Percentiles rank a stretch among this genome's conserved stretches.
Conservation (phyloP, 2,113 vertebrate genomes). For the Zootoca vivipara region DNA sequence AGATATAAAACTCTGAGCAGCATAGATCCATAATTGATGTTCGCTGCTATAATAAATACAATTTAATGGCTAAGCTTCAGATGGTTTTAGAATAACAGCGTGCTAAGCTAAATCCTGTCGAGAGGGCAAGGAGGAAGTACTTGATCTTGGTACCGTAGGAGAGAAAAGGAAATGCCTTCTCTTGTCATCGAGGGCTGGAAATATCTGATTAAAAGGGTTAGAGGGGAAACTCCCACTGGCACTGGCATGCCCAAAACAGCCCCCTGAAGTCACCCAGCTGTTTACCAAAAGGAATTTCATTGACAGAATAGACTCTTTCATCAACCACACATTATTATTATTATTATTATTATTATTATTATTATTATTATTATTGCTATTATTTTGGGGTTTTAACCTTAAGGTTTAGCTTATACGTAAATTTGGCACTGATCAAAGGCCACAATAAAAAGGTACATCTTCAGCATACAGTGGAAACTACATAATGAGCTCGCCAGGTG, state of each 20-base stretch:
- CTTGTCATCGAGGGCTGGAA: background rate
- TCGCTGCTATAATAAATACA: slow-evolving; percentile 38
- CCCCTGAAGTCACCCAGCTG: background rate
- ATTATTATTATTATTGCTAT: too few species aligned
- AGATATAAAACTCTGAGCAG: slow-evolving; percentile 12
- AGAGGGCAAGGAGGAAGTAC: slow-evolving; percentile 22
- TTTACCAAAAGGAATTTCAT: background rate
- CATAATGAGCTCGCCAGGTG: too few species aligned
- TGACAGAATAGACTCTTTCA: background rate
- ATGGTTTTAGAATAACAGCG: slow-evolving; percentile 16
- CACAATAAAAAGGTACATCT: too few species aligned
- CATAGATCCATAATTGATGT: slow-evolving; percentile 31
- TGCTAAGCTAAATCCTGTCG: background rate
- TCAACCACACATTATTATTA: background rate
- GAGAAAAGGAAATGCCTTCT: background rate
- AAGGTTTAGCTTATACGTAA: too few species aligned
- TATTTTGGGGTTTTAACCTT: too few species aligned
- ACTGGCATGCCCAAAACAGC: background rate
- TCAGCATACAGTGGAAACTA: too few species aligned
- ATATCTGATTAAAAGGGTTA: background rate
- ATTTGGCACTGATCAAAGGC: too few species aligned
- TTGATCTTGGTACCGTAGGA: background rate
- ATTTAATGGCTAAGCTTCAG: slow-evolving; percentile 22
- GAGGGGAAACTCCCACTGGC: background rate
- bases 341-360: too few species aligned